Evolutionary conservation across 2,888 invertebrate genomes (phyloP), one percentile per base, ranked within the genome.

Genomic region (Rotaria magnacalcarata): DNA sequence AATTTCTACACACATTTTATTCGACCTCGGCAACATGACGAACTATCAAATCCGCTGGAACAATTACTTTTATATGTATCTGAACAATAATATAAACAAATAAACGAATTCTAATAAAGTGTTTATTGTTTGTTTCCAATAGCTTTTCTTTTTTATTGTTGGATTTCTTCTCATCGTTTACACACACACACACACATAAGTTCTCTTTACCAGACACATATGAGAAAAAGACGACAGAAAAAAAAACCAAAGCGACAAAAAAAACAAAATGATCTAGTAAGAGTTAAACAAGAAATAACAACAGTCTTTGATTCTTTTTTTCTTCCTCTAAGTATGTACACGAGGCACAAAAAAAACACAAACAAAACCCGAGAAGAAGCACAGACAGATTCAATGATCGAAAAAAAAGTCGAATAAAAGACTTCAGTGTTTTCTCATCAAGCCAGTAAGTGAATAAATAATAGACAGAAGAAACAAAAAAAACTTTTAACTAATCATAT

Each of bases 271-370:
- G 67, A 34, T 27, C 34, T 67, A 67, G 19, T 67, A 67, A 67
- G 67, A 67, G 34, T 34, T 67, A 34, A 67, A 67, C 67, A 67
- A 34, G 67, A 19, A 19, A 67, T 67, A 67, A 67, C 67, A 67
- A 16, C 34, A 67, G 34, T 34, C 67, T 67, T 67, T 34, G 67
- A 67, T 67, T 67, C 14, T 3, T 54, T 67, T 67, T 67, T 27
- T 52, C 52, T 67, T 67, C 67, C 34, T 67, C 67, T 41, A 67
- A 34, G 34, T 67, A 67, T 67, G 67, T 67, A 67, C 67, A 67
- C 67, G 67, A 67, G 67, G 84, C 52, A 84, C 27, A 84, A 84
- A 41, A 52, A 3, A 84, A 84, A 47, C 16, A 34, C n/a, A 84
- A 84, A 47, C 21, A 43, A 84, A 84, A 75, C 75, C 19, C 41